These are phyloP conservation scores for Drosophila kuntzei DNA, from an alignment of 2,888 invertebrate genomes.

Conservation along the genomic window DNA sequence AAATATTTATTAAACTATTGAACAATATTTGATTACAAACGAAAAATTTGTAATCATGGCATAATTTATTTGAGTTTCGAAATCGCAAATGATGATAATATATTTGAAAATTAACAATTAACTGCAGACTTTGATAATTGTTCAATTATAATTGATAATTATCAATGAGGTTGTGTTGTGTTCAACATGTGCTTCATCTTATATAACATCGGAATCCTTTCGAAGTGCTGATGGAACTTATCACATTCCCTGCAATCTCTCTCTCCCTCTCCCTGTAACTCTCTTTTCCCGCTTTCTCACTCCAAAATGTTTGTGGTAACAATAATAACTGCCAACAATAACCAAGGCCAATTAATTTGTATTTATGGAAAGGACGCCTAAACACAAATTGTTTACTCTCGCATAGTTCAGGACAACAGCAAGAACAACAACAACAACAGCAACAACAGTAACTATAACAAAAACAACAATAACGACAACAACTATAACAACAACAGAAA, in stretches of 20 bases:
- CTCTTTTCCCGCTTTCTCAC: neutral
- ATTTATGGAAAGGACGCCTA: constrained; percentile 45
- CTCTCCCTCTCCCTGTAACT: neutral
- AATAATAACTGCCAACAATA: constrained; percentile 43
- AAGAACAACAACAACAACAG: constrained; percentile 8
- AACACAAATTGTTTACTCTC: constrained; percentile 40
- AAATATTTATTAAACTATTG: neutral
- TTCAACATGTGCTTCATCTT: neutral
- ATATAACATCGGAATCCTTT: neutral
- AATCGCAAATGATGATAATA: neutral
- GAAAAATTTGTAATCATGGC: no score
- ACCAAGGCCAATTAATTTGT: constrained; percentile 60
- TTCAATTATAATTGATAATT: constrained; percentile 18
- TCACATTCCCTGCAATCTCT: neutral
- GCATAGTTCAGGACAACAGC: constrained; percentile 15
- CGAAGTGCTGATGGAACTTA: neutral
- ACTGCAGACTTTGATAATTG: constrained; percentile 16
- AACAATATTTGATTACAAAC: neutral
- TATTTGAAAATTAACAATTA: constrained; percentile 2
- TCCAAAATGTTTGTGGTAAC: constrained; percentile 12
- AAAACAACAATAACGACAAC: constrained; percentile 7
- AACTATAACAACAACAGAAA: neutral
- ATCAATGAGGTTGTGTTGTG: constrained; percentile 1
- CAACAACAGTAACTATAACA: constrained; percentile 7
- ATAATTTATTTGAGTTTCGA: no score